Base-by-base conservation (phyloP, 2,888 invertebrate genomes). In the Oligia strigilis region DNA sequence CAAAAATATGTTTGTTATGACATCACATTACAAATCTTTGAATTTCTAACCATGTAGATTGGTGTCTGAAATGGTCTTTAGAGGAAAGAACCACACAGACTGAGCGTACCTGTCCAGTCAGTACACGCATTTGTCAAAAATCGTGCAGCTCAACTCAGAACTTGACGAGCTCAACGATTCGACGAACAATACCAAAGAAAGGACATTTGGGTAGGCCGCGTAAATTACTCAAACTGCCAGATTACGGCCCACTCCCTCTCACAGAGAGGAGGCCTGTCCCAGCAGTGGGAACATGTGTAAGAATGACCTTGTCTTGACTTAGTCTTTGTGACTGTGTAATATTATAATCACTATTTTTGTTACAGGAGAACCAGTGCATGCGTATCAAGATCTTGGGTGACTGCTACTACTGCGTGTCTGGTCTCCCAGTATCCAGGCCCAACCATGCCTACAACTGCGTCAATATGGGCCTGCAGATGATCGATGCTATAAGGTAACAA, bases 381-480 rank as follows among this genome's bases (percentile, higher is more conserved):
- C 97, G 99, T 76, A 99, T 99, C 92, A 99, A 99, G 97, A 99
- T 99, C 88, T 97, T 99, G 11, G 99, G 99, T 0, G 99, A 99
- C 94, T 99, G 99, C 93, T 99, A 99, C 96, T 99, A 99, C 95
- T 99, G 99, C 93, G 99, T 99, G 14, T 99, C 99, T 0, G 99
- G 99, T 0, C 97, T 99, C 89, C 99, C 99, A 0, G 98, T 99
- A 52, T 99, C 99, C 11, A 97, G 99, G 78, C 99, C 99, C 1
- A 99, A 99, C 95, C 99, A 99, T 93, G 99, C 99, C 0, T 98
- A 98, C 94, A 99, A 99, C 96, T 99, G 99, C 93, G 99, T 99
- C 92, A 98, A 99, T 91, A 99, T 99, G 99, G 99, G 99, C 0
- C 95, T 99, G 84, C 98, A 99, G 94, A 99, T 99, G 99, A 99